A percentile compares a stretch with the other conserved stretches of the same genome.
These are phyloP conservation scores for Ceratina australensis DNA, from an alignment of 1,140 invertebrate species.

Conservation along the genomic window DNA sequence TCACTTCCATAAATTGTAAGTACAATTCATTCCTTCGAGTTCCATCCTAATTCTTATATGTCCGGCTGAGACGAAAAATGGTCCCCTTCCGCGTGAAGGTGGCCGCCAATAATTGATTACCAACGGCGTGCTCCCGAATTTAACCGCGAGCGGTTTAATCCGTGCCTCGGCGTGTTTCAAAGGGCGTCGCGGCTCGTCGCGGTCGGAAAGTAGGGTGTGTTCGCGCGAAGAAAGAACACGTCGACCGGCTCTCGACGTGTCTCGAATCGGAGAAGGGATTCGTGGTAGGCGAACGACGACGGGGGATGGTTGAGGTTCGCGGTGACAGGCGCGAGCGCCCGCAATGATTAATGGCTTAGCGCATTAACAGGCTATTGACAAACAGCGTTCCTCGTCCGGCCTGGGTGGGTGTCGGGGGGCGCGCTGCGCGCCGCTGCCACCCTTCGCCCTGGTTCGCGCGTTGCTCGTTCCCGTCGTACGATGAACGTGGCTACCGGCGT, in stretches of 20 bases:
- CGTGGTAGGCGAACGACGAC: neutral
- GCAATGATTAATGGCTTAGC: constrained; percentile 80
- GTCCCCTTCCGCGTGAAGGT: neutral
- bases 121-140: neutral
- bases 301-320: constrained; percentile 66
- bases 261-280: neutral
- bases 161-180: neutral
- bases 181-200: constrained; percentile 26
- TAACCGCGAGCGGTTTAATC: neutral
- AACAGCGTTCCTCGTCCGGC: constrained; percentile 73
- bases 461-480: constrained; percentile 30
- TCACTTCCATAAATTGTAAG: too few relatives aligned
- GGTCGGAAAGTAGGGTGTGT: constrained; percentile 40
- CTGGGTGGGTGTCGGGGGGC: constrained; percentile 32
- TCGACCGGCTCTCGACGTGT: constrained; percentile 23
- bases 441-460: constrained; percentile 56
- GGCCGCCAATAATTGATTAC: constrained; percentile 33
- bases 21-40: too few relatives aligned
- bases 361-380: constrained; percentile 80
- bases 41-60: too few relatives aligned
- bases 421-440: too few relatives aligned
- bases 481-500: constrained; percentile 33
- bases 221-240: constrained; percentile 46
- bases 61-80: neutral
- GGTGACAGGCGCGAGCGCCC: constrained; percentile 73